A percentile compares a stretch with the other conserved stretches of the same genome.
These are phyloP conservation scores for Actinemys pallida DNA, from an alignment of 2,113 vertebrate species.

Conservation along the genomic window DNA sequence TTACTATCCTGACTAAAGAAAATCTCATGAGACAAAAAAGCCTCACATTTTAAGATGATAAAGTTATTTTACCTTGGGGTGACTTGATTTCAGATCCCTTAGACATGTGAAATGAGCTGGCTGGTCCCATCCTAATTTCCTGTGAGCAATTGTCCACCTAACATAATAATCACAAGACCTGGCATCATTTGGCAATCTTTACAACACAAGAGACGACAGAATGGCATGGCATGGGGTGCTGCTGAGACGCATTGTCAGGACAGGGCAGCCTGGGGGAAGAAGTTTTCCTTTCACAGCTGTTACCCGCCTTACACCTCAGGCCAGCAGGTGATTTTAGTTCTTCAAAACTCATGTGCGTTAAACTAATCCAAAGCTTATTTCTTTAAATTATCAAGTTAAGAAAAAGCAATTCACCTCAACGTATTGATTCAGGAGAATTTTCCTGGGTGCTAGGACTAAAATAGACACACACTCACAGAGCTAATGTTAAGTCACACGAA, in stretches of 20 bases:
- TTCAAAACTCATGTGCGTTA: neutral
- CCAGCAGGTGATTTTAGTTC: neutral
- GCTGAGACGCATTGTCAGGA: neutral
- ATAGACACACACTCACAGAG: neutral
- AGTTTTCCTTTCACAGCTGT: neutral
- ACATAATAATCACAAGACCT: neutral
- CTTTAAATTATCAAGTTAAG: conserved; percentile 13
- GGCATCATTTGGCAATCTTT: neutral
- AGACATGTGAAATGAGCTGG: neutral
- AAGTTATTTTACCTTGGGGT: neutral
- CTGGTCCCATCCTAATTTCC: neutral
- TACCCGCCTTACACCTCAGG: neutral
- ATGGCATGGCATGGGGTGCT: neutral
- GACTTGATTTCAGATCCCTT: neutral
- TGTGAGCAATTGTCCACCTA: neutral
- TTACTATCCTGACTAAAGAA: neutral
- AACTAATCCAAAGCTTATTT: neutral
- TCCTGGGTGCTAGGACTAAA: neutral
- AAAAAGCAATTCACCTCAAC: neutral
- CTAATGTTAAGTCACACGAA: neutral
- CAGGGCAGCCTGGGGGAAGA: neutral
- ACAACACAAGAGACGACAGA: neutral
- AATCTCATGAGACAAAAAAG: neutral
- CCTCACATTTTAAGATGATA: neutral
- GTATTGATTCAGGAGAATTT: neutral